A percentile compares a stretch with the other conserved stretches of the same genome.
These are phyloP conservation scores for Rhinogobius similis DNA, from an alignment of 2,113 vertebrate genomes.

Conservation along the genomic window DNA sequence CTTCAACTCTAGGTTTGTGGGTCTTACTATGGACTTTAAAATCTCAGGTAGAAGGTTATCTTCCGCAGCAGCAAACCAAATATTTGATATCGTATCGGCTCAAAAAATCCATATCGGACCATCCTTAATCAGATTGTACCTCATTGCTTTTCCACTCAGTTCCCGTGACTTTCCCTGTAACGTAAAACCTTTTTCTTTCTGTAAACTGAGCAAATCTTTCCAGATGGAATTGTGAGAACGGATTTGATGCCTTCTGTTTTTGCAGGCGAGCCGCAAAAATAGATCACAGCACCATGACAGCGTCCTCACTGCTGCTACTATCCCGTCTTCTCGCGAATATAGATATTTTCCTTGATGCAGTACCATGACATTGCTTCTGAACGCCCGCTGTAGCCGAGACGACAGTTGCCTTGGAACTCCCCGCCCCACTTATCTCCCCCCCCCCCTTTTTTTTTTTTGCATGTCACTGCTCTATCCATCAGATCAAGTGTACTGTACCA, in stretches of 20 bases:
- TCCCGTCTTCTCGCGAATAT: not conserved
- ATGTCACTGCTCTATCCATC: not conserved
- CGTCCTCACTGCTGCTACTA: not conserved
- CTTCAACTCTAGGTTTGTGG: no score
- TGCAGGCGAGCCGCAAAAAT: not conserved
- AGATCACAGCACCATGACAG: not conserved
- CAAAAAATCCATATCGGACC: no score
- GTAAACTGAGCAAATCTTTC: not conserved
- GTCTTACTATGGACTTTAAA: no score
- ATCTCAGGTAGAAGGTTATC: no score
- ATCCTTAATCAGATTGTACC: not conserved
- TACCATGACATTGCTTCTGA: constrained; percentile 3
- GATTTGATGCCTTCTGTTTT: not conserved
- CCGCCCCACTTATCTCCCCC: not conserved
- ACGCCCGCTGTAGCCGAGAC: not conserved
- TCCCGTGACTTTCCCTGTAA: not conserved
- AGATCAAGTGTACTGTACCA: not conserved
- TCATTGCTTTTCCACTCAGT: not conserved
- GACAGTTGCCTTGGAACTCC: not conserved
- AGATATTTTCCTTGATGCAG: not conserved
- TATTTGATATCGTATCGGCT: no score
- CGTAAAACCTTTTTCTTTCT: not conserved
- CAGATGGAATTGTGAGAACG: not conserved
- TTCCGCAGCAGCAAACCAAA: no score
- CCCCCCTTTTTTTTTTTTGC: not conserved